Evolutionary conservation across 1,140 invertebrate genomes (phyloP).

Genomic region (Saccostrea glomerata): DNA sequence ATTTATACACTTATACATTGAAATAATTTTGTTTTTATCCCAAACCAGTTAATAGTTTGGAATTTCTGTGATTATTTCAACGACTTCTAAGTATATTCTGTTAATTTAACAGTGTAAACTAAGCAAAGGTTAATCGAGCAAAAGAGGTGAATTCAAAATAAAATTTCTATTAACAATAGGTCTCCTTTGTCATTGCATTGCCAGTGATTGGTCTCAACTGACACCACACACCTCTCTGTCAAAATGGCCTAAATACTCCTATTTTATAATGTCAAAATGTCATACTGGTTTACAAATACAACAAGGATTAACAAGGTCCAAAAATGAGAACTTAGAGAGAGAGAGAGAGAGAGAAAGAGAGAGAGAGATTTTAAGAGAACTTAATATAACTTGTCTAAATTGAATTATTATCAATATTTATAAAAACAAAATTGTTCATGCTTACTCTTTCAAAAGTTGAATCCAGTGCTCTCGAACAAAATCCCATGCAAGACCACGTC

Average conservation of each 20-base stretch:
- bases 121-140: not conserved
- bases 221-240: no score
- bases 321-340: not conserved
- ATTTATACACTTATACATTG: no score
- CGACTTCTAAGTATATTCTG: no score
- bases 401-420: not conserved
- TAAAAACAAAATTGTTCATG: not conserved
- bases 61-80: not conserved
- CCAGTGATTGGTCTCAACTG: no score
- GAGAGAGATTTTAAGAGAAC: not conserved
- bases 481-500: constrained; percentile 87
- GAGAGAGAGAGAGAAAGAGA: not conserved
- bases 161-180: not conserved
- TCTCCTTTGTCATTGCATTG: no score
- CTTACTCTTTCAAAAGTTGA: constrained; percentile 59
- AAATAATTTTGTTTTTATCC: no score
- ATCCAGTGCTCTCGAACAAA: constrained; percentile 88
- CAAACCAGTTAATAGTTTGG: no score
- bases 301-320: no score
- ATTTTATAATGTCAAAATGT: no score
- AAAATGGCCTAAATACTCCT: no score
- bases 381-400: not conserved
- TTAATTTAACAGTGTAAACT: not conserved
- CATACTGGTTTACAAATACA: no score
- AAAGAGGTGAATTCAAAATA: not conserved